These are phyloP conservation scores for Sinocyclocheilus grahami DNA, from an alignment of 2,113 vertebrate species.

Conservation along the genomic window DNA sequence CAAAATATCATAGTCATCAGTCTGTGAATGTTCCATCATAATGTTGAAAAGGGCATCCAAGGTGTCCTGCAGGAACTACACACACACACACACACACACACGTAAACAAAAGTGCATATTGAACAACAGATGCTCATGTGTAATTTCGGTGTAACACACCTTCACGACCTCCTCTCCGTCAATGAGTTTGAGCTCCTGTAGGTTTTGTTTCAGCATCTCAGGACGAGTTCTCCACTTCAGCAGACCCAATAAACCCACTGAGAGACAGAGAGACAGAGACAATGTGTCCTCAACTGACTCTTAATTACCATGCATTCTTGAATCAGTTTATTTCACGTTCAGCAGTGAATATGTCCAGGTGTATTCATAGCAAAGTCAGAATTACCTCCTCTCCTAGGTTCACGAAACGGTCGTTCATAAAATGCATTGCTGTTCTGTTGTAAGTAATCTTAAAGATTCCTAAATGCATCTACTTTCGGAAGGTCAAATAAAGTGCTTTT, in stretches of 20 bases:
- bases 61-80: slow-evolving; percentile 93
- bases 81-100: slow-evolving; percentile 38
- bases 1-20: slow-evolving; percentile 92
- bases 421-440: no score
- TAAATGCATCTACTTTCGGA: no score
- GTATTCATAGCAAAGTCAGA: background rate
- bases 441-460: no score
- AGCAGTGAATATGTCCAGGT: slow-evolving; percentile 43
- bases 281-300: background rate
- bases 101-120: slow-evolving; percentile 4
- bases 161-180: slow-evolving; percentile 98
- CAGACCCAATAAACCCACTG: slow-evolving; percentile 92
- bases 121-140: slow-evolving; percentile 17
- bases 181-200: slow-evolving; percentile 93
- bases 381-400: no score
- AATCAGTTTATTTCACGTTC: slow-evolving; percentile 4
- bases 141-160: slow-evolving; percentile 71
- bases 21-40: slow-evolving; percentile 98
- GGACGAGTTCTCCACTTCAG: slow-evolving; percentile 96
- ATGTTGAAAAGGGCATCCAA: slow-evolving; percentile 97
- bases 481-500: no score
- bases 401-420: no score
- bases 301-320: background rate
- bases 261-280: slow-evolving; percentile 37
- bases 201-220: slow-evolving; percentile 88